Evolutionary conservation across 2,113 vertebrate genomes (phyloP), one percentile per base, ranked within the genome.

Genomic region (Morone saxatilis): DNA sequence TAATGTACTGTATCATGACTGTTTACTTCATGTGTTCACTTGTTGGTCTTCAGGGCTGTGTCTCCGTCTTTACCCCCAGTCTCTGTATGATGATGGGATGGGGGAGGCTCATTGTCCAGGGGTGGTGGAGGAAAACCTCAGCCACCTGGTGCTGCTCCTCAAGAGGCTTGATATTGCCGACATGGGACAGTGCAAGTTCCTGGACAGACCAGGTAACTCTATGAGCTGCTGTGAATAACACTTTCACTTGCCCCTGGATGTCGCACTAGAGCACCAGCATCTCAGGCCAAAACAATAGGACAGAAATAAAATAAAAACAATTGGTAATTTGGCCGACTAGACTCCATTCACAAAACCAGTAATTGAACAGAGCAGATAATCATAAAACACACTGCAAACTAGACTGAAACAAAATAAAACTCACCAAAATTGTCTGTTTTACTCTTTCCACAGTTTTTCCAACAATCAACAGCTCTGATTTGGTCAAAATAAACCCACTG

Each of bases 141-240:
- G 95, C 93, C 91, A 93, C 92, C 57, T 94, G 74, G 97, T 97
- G 36, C 96, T 99, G 16, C 95, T 97, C 89, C 92, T 99, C 80
- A 99, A 99, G 92, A 96, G 97, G 78, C 95, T 98, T 40, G 96
- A 97, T 83, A 96, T 98, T 0, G 97, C 97, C 0, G 97, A 97
- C 66, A 91, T 99, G 56, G 91, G 97, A 70, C 97, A 95, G 86
- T 97, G 96, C 62, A 96, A 97, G 92, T 97, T 99, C 93, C 90
- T 99, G 67, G 97, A 94, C 90, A 93, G 95, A 78, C 97, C 97
- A 94, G 97, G 97, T 97, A 80, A 2, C 43, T 19, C 51, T 8
- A 43, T 5, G 8, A 65, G n/a, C n/a, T n/a, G 5, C 51, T 62
- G 5, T 53, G 36, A 45, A 20, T 51, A 40, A 53, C 3, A 22